Evolutionary conservation across 1,140 invertebrate species (phyloP).

Genomic region (Drosophila rufa): DNA sequence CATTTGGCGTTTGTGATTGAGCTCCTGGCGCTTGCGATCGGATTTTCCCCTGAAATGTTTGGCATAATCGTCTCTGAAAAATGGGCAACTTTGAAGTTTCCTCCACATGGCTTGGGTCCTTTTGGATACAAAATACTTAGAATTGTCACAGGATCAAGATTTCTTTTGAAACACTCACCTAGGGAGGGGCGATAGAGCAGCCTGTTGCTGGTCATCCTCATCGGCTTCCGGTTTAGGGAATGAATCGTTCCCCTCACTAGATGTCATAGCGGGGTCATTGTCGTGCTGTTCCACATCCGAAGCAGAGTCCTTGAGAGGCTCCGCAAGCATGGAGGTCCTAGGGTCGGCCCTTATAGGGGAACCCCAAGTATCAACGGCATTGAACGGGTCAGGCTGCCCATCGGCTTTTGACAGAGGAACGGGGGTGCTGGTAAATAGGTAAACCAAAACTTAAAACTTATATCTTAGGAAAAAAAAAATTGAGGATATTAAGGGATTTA

Average conservation of each 20-base stretch:
- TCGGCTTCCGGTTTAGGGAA: no score
- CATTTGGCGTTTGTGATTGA: conserved; percentile 4
- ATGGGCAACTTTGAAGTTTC: conserved; percentile 21
- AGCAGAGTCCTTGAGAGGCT: conserved; percentile 31
- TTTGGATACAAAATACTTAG: no score
- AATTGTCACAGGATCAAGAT: no score
- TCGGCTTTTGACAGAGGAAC: conserved; percentile 58
- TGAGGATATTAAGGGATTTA: no score
- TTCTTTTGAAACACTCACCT: no score
- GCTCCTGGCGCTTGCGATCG: conserved; percentile 7
- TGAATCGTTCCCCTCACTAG: no score
- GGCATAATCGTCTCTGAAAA: conserved; percentile 33
- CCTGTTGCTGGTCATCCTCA: no score
- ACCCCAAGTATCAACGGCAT: not conserved
- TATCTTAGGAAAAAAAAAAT: no score
- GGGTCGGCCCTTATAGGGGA: not conserved
- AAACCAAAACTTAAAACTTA: no score
- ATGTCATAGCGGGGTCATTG: conserved; percentile 1
- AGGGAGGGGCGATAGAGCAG: no score
- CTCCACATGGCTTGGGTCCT: no score
- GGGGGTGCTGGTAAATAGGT: not conserved
- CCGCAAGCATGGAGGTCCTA: not conserved
- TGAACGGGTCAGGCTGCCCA: not conserved
- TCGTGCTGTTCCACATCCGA: conserved; percentile 58
- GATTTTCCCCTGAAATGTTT: conserved; percentile 19